Evolutionary conservation across 2,113 vertebrate species (phyloP).

Genomic region (Sinosuthora webbiana): DNA sequence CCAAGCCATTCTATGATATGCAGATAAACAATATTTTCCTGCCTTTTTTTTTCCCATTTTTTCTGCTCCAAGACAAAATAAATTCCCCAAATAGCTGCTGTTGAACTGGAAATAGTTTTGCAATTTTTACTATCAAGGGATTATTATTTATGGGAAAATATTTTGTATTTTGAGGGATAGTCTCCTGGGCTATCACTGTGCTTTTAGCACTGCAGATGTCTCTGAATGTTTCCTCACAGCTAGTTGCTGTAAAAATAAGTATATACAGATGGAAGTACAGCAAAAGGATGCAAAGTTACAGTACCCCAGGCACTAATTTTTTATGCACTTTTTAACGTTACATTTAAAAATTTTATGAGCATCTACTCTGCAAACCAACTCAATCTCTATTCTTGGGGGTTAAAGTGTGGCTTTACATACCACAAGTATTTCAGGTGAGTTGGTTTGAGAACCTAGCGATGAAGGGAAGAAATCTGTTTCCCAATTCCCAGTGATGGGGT

Average conservation of each 20-base stretch:
- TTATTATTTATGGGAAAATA: conserved; percentile 44
- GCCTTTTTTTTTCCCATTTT: background rate
- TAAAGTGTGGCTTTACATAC: background rate
- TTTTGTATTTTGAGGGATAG: conserved; percentile 4
- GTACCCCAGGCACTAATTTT: conserved; percentile 19
- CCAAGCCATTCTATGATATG: background rate
- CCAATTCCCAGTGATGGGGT: background rate
- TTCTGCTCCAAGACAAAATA: background rate
- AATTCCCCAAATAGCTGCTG: background rate
- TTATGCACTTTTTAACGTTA: conserved; percentile 42
- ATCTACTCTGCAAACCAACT: background rate
- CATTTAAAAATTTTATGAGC: conserved; percentile 22
- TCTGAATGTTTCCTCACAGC: background rate
- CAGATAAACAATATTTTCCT: background rate
- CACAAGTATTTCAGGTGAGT: background rate
- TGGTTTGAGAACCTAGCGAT: background rate
- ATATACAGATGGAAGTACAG: background rate
- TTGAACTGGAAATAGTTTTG: background rate
- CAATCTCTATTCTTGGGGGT: background rate
- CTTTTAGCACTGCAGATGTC: conserved; percentile 46
- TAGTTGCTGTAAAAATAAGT: conserved; percentile 11
- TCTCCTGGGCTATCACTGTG: background rate
- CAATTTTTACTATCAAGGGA: background rate
- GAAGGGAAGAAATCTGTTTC: background rate
- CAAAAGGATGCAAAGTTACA: background rate